Evolutionary conservation across 2,797 vertebrate genomes (phyloP), one percentile per base, ranked within the genome.

Genomic region (Pachyuromys duprasi): DNA sequence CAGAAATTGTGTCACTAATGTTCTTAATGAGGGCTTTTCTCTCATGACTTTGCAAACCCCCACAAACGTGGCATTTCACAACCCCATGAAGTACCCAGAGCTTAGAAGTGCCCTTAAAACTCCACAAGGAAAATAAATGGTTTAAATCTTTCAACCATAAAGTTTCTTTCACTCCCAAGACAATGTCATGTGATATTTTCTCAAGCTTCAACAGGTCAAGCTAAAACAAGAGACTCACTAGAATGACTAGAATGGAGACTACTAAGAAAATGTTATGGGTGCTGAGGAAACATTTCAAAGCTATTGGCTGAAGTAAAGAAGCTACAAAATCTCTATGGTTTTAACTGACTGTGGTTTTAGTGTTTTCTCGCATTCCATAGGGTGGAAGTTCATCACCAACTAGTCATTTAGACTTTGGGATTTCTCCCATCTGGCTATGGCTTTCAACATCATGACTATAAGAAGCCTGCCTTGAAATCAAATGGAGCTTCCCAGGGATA

Each of bases 31-130:
- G 33, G 7, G 11, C 15, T 70, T 33, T 53, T 33, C 18, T 33
- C 22, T 83, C 2, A 5, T 62, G 72, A 63, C 2, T 22, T 63
- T 24, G 28, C 78, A 42, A 62, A 39, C 18, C 39, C 2, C 65
- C 13, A 14, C 15, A 53, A 28, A 63, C 0, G 1, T 2, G 1
- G 17, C 17, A 28, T 0, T 22, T 76, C 17, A 1, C 22, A 63
- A 11, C 26, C 31, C 36, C 39, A 13, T 82, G 60, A 15, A 70
- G 4, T 17, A 28, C 15, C 57, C 11, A 57, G 8, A 63, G 3
- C 15, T 7, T 1, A 39, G 26, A 17, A 70, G 3, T 24, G 65
- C 33, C 8, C 13, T 39, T 42, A n/a, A 24, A 42, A 92, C 45
- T 90, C 53, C 31, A 31, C 33, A 12, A 11, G 53, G 28, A 2